phyloP scores from a whole-genome alignment of 2,888 invertebrate genomes.

The Pyrrhosoma nymphula region DNA sequence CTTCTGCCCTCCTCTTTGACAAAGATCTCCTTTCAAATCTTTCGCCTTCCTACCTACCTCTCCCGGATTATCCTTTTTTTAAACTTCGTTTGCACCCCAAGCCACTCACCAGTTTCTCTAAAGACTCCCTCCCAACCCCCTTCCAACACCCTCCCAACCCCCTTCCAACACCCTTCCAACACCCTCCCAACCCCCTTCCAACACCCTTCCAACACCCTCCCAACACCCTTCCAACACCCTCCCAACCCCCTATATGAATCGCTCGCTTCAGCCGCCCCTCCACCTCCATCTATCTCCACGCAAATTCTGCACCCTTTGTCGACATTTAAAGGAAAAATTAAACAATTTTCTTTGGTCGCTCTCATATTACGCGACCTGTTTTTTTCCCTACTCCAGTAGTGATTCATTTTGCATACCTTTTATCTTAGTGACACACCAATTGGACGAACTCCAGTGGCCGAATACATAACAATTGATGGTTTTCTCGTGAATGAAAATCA shows the following conservation, averaged over 20 bases:
- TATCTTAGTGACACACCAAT: background rate
- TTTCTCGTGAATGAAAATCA: background rate
- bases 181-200: too few relatives aligned
- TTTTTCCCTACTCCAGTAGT: background rate
- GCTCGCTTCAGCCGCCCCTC: background rate
- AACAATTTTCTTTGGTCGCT: background rate
- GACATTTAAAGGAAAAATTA: background rate
- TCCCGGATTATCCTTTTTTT: background rate
- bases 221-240: too few relatives aligned
- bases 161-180: background rate
- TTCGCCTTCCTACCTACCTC: background rate
- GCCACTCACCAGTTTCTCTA: background rate
- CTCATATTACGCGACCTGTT: background rate
- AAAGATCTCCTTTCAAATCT: background rate
- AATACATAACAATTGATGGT: background rate
- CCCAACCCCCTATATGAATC: too few relatives aligned
- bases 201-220: background rate
- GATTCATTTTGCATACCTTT: background rate
- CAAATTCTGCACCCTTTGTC: constrained; percentile 19
- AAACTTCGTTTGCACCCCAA: background rate
- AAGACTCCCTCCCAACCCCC: background rate
- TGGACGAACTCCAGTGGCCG: background rate
- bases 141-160: background rate
- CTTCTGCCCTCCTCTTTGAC: too few relatives aligned
- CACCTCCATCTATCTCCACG: background rate